Evolutionary conservation across 2,888 invertebrate species (phyloP), one percentile per base, ranked within the genome.

Genomic region (Tyria jacobaeae): DNA sequence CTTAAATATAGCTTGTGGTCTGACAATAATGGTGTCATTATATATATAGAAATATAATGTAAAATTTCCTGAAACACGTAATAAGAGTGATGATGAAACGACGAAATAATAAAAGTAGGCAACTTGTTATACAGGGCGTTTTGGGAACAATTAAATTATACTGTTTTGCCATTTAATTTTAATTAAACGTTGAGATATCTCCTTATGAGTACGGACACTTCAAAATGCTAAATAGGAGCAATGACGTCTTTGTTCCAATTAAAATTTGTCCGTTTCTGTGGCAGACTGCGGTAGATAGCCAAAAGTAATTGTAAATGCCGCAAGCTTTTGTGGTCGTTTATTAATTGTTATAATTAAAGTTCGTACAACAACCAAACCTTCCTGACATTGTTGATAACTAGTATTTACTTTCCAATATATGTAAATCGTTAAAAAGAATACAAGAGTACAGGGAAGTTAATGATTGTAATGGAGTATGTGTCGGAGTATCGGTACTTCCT

Each of bases 31-130:
- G 17, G n/a, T 35, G 21, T 14, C 9, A 27, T n/a, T 35, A 17
- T 37, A 31, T 49, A n/a, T 49, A 27, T 48, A 21, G 27, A 57
- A 49, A 24, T 37, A 3, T 17, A 0, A 17, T 12, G 5, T 7
- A 51, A 21, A 41, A 35, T 27, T 24, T 34, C 10, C 12, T 17
- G 35, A 17, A 41, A 25, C 4, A 31, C 5, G 17, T 3, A 27
- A 37, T 3, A 6, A 14, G 24, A 25, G 17, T 15, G 52, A n/a
- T 25, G 44, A 37, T 12, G 41, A 10, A 21, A 17, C 34, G 52
- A 47, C 34, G 17, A 52, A 58, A 58, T 58, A 44, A 58, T 57
- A 31, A 50, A 51, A 10, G 31, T n/a, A 25, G 44, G 34, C 6
- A 3, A 5, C 31, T 37, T 24, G 44, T 34, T 34, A 51, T 21